These are phyloP conservation scores for Drosophila nasuta DNA, from an alignment of 1,140 invertebrate genomes.

Conservation along the genomic window DNA sequence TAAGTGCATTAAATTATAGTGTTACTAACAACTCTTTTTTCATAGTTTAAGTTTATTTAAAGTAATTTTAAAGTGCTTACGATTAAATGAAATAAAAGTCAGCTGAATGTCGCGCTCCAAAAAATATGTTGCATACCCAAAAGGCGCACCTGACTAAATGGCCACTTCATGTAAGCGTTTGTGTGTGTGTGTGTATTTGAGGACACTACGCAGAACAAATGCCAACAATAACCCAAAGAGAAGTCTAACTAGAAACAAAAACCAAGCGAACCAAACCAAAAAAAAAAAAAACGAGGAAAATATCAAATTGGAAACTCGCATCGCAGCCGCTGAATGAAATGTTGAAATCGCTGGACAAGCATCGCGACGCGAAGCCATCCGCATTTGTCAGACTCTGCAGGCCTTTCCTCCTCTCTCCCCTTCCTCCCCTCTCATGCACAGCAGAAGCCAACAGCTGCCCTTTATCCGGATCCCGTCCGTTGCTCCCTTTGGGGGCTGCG, in stretches of 20 bases:
- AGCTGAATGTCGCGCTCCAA: background rate
- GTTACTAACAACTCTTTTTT: no score
- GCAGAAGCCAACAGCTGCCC: constrained; percentile 27
- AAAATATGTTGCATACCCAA: constrained; percentile 5
- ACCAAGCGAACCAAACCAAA: no score
- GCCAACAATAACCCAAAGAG: constrained; percentile 36
- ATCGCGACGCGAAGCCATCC: constrained; percentile 36
- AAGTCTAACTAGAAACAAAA: constrained; percentile 9
- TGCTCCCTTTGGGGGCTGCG: constrained; percentile 57
- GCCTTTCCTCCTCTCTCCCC: background rate
- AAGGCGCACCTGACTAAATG: constrained; percentile 27
- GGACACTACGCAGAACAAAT: constrained; percentile 27
- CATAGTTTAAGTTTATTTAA: no score
- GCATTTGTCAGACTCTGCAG: constrained; percentile 42
- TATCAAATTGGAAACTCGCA: constrained; percentile 70
- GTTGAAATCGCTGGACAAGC: constrained; percentile 63
- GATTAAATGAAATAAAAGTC: background rate
- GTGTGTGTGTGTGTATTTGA: constrained; percentile 24
- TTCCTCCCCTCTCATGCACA: background rate
- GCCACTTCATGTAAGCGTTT: constrained; percentile 8
- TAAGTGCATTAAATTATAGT: no score
- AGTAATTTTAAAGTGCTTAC: background rate
- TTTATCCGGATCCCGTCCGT: constrained; percentile 4
- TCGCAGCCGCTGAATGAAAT: constrained; percentile 68
- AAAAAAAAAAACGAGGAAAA: constrained; percentile 42